Evolutionary conservation across 1,140 invertebrate species (phyloP), one percentile per base, ranked within the genome.

Genomic region (Nilaparvata lugens): DNA sequence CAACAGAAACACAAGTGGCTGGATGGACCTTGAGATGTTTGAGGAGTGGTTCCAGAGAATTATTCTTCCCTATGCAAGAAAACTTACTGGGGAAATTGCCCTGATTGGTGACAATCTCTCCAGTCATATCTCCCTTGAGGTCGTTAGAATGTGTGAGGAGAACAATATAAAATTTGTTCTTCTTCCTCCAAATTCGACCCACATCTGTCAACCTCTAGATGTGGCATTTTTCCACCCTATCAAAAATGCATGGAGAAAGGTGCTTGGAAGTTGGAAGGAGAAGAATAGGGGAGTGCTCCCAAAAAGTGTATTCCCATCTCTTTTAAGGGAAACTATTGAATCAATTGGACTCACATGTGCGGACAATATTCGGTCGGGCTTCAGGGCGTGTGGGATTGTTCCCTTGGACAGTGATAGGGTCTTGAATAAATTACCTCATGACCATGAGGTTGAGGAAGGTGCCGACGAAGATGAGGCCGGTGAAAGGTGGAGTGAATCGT

Each of bases 161-260:
- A 68, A 74, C 43, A 62, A 73, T 54, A 71, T 75, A n/a, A 52
- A 56, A n/a, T 72, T 76, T 58, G 51, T 74, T 7, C 71, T 68
- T 52, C 66, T 75, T n/a, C 72, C 73, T 18, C 62, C 72, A 3
- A 76, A 77, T 64, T 64, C 67, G 0, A 75, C 73, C 1, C 75
- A 78, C 62, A 35, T 74, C 6, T 66, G 67, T 7, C 74, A 78
- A 60, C 73, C 75, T 5, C 57, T 77, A 13, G 72, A 78, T 64
- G 69, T 75, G 16, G 69, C 70, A 18, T 68, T 71, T 48, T 73
- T 73, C 65, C 45, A 64, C 11, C 68, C 72, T 23, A 48, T 75
- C 52, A 75, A 75, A 54, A 67, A 48, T 13, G 63, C 60, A 11
- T 76, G 74, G 74, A 62, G 68, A 51, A 57, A 68, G 42, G 65